Base-by-base conservation (phyloP, 2,797 vertebrate genomes). In the Oreochromis mossambicus region DNA sequence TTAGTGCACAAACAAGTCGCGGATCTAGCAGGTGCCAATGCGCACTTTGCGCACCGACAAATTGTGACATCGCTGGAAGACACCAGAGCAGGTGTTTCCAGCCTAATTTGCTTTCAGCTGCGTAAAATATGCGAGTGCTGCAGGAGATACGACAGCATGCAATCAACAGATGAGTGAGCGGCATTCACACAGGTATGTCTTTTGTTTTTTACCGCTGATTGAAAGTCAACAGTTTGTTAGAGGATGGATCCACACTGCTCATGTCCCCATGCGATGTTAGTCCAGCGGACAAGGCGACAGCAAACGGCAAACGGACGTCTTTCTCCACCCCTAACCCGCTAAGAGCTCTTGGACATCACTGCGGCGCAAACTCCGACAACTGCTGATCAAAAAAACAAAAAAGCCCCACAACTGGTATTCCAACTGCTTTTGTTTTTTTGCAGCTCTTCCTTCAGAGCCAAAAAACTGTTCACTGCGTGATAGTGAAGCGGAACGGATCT, bases 151-250 rank as follows among this genome's bases (percentile, higher is more conserved):
- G 81, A 80, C 61, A 84, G 79, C 32, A 82, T 51, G 79, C 90
- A 90, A 92, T 90, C 92, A 95, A 94, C 94, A 95, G 94, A 94
- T 95, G 90, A 90, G 55, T 85, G 77, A 46, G 88, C 91, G 80
- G 86, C 91, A 86, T 13, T 55, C 73, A 94, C 81, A 88, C 83
- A 80, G 80, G 81, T 26, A 80, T 54, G 46, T n/a, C 7, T 46
- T 51, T 10, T 32, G 75, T 11, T 52, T 51, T 85, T 97, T 96
- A 97, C 97, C 97, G 97, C 93, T 97, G 97, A 90, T 96, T 97
- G 96, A 97, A 97, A 96, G 93, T 97, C 96, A 97, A 96, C 95
- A 97, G 95, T 97, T 97, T 97, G 95, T 89, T 96, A 81, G 96
- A 95, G 43, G 96, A 94, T 89, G 95, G 93, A 94, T 97, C 97